Evolutionary conservation across 2,888 invertebrate genomes (phyloP), one percentile per base, ranked within the genome.

Genomic region (Ochropleura plecta): DNA sequence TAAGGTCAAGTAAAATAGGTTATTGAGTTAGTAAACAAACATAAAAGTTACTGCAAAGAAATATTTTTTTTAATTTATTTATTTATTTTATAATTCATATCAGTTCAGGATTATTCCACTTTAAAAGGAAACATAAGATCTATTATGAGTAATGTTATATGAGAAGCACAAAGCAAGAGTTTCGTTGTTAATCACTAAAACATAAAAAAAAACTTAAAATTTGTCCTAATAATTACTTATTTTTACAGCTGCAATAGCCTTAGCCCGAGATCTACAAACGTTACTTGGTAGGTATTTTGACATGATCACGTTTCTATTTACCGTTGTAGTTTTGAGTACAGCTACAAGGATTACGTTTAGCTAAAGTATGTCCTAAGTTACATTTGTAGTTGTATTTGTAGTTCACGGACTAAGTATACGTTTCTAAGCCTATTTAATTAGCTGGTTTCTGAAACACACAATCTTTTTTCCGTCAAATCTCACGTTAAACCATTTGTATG

Each of bases 81-180:
- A n/a, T n/a, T n/a, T n/a, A n/a, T n/a, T n/a, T n/a, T n/a, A n/a
- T 10, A 0, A 62, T 30, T n/a, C 18, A 14, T n/a, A 20, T 0
- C 1, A 46, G 0, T 44, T 46, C 0, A 46, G 16, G 48, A 3
- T 16, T 12, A 57, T 55, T 46, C 40, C 40, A 62, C 16, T 60
- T 51, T 5, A 40, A 8, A 69, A 64, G 40, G 64, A 30, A 62
- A 68, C 20, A n/a, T 5, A 30, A 18, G 6, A 48, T 30, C 64
- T 72, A 69, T 44, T 53, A 80, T 82, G 82, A 59, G 73, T 70
- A 79, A 84, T 87, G 88, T 67, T 79, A 46, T 74, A 84, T 90
- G 90, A 88, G 73, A 89, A 86, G 88, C 88, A 62, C 51, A 63
- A 86, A 88, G 88, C 90, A 83, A 79, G 82, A 85, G 14, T 62